Base-by-base conservation (phyloP, 2,113 vertebrate genomes). In the Chaetops frenatus region DNA sequence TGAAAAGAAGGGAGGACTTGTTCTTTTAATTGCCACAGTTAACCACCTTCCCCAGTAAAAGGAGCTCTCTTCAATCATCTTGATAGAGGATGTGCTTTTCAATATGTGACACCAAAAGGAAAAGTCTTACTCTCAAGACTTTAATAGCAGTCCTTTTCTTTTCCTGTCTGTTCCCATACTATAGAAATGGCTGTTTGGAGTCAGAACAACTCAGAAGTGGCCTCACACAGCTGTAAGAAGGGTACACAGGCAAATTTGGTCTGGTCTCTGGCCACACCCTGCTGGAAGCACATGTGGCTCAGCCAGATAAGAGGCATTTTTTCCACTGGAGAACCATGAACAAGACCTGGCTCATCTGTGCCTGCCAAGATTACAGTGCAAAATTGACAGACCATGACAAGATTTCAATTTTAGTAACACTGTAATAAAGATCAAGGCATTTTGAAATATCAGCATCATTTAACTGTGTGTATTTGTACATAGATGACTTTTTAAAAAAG, bases 301-400 rank as follows among this genome's bases (percentile, higher is more conserved):
- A 79, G 61, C 1, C 73, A 87, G 95, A 87, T 96, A 94, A 94
- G 74, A 76, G 17, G 4, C 17, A 15, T 62, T 70, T 96, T 92
- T 57, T 83, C 21, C 23, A 8, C 27, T 67, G 57, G 20, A 67
- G 35, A 71, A 10, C 33, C 3, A 1, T 27, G n/a, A 44, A 40
- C 0, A 3, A 69, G 81, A 67, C 48, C 45, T 76, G 66, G n/a
- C 10, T 60, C 2, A 1, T 51, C 61, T 2, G 1, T 67, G 23
- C 38, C 24, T 79, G 53, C 33, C 51, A 67, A 79, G 65, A 87
- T 81, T 74, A 91, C 72, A n/a, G 70, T 14, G 10, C n/a, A 69
- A 87, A 93, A 74, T 0, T 7, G 54, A 22, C 17, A 56, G 53
- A 67, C 11, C 38, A 10, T 71, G 24, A 64, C 40, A 93, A 85